phyloP scores from a whole-genome alignment of 2,113 vertebrate species.

The Odontophorus gujanensis region DNA sequence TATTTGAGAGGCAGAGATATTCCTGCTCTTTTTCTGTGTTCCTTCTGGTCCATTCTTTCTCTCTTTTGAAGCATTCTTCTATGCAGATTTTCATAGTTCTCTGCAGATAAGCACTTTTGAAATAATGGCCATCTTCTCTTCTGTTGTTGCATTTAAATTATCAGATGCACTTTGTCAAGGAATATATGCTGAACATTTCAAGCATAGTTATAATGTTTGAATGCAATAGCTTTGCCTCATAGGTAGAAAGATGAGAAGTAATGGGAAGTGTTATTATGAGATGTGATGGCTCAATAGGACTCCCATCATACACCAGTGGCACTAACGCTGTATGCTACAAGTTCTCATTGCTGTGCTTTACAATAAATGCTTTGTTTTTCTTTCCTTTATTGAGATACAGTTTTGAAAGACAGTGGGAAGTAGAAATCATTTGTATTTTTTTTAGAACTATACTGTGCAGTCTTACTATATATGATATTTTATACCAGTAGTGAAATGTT shows the following conservation, averaged over 20 bases:
- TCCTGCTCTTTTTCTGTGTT: neutral
- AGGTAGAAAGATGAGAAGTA: constrained; percentile 11
- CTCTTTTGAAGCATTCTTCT: neutral
- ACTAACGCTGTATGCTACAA: neutral
- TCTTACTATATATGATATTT: neutral
- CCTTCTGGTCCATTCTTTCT: neutral
- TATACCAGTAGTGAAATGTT: neutral
- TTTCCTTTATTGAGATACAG: neutral
- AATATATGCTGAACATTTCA: neutral
- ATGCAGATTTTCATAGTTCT: neutral
- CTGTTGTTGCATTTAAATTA: constrained; percentile 4
- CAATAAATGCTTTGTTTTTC: neutral
- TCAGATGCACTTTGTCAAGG: neutral
- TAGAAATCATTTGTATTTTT: neutral
- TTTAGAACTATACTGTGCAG: neutral
- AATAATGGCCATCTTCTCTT: neutral
- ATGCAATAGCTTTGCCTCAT: neutral
- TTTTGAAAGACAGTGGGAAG: neutral
- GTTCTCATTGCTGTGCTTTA: neutral
- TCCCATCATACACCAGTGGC: neutral
- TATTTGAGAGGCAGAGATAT: neutral
- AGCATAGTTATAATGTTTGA: neutral
- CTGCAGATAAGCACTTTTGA: neutral
- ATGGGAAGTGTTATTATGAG: neutral
- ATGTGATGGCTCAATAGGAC: neutral